phyloP scores from a whole-genome alignment of 2,888 invertebrate species.

The Allacma fusca region DNA sequence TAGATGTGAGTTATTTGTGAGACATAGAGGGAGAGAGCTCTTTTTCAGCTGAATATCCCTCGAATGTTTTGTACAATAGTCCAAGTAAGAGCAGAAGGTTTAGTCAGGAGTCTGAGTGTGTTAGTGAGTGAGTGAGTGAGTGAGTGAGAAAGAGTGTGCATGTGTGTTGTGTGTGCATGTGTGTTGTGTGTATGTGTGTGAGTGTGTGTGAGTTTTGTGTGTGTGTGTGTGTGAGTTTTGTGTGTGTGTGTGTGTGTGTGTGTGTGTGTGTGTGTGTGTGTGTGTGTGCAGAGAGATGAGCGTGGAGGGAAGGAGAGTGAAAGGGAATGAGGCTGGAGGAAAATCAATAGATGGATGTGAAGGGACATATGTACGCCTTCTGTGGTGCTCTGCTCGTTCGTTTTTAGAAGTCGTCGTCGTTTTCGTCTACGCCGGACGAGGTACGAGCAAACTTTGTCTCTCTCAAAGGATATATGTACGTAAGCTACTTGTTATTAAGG shows the following conservation, averaged over 20 bases:
- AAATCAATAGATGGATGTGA: slow-evolving; percentile 48
- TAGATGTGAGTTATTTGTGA: too few relatives aligned
- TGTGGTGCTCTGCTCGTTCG: slow-evolving; percentile 22
- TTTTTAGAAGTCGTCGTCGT: slow-evolving; percentile 21
- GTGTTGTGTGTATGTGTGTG: not conserved
- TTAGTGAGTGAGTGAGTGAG: not conserved
- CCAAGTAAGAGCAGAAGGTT: slow-evolving; percentile 30
- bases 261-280: too few relatives aligned
- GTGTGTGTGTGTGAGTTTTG: too few relatives aligned
- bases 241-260: too few relatives aligned
- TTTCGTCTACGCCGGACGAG: slow-evolving; percentile 7
- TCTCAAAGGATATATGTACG: slow-evolving; percentile 11
- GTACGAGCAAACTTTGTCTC: slow-evolving; percentile 33
- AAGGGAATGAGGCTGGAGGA: slow-evolving; percentile 42
- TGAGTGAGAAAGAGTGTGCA: not conserved
- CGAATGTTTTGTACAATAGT: slow-evolving; percentile 18
- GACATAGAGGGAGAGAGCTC: slow-evolving; percentile 6
- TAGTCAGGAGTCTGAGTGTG: slow-evolving; percentile 16
- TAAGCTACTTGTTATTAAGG: too few relatives aligned
- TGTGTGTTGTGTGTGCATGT: slow-evolving; percentile 10
- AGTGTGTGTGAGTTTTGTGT: too few relatives aligned
- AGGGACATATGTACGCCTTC: slow-evolving; percentile 41
- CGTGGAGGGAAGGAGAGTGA: slow-evolving; percentile 29
- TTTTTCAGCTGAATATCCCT: slow-evolving; percentile 33
- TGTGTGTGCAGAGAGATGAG: too few relatives aligned